A percentile compares a stretch with the other conserved stretches of the same genome.
phyloP scores from a whole-genome alignment of 1,140 invertebrate species.

The Epicauta chinensis region DNA sequence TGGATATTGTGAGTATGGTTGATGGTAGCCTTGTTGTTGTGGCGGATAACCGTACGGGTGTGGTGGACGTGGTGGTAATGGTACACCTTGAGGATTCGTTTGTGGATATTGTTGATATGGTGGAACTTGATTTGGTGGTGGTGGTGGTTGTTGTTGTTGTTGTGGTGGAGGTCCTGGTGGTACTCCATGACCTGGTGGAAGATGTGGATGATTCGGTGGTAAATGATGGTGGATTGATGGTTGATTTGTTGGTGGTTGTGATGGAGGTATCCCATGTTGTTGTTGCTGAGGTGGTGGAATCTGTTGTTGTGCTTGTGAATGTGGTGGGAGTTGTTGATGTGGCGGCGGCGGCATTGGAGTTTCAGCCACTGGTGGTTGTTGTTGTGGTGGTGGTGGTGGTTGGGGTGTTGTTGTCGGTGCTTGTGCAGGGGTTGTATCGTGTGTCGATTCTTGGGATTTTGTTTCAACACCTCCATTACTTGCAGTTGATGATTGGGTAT shows the following conservation, averaged over 20 bases:
- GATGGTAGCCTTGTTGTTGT: constrained; percentile 55
- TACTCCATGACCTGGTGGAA: constrained; percentile 34
- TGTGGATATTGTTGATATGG: constrained; percentile 42
- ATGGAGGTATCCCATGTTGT: constrained; percentile 7
- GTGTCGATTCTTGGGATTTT: constrained; percentile 19
- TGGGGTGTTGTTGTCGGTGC: constrained; percentile 1
- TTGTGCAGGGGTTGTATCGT: not conserved
- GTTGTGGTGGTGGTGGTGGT: not conserved
- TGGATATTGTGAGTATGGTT: constrained; percentile 47
- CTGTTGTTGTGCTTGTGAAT: constrained; percentile 23
- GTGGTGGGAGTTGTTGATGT: constrained; percentile 17
- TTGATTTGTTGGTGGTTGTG: constrained; percentile 15
- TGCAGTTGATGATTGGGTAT: constrained; percentile 10
- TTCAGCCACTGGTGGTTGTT: not conserved
- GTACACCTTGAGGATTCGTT: constrained; percentile 37
- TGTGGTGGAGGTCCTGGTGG: constrained; percentile 20
- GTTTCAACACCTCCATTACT: constrained; percentile 1
- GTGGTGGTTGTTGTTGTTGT: constrained; percentile 42
- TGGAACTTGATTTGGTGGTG: constrained; percentile 46
- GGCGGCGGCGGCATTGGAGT: constrained; percentile 11
- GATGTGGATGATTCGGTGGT: constrained; percentile 27
- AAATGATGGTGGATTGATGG: constrained; percentile 8
- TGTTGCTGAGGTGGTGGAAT: constrained; percentile 24
- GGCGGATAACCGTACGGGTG: constrained; percentile 57
- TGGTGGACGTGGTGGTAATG: constrained; percentile 47